Evolutionary conservation across 2,113 vertebrate species (phyloP).

Genomic region (Petrocephalus microphthalmus): DNA sequence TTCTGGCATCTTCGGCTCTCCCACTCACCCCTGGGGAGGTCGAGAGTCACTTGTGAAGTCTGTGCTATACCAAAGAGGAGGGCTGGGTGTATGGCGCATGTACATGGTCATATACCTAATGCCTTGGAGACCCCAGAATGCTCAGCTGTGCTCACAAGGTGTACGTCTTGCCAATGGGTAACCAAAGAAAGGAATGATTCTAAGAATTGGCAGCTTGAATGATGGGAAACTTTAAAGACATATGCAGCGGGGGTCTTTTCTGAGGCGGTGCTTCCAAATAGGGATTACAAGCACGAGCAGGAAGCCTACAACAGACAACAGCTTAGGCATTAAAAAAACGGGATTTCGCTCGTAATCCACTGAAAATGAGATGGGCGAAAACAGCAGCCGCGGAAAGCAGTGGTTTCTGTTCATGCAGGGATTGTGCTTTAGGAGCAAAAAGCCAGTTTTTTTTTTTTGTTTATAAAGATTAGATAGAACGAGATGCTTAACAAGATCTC

Average conservation of each 20-base stretch:
- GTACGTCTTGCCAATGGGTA: neutral
- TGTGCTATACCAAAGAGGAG: neutral
- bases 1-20: neutral
- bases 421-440: conserved; percentile 33
- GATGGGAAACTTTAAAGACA: conserved; percentile 20
- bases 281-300: conserved; percentile 57
- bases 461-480: neutral
- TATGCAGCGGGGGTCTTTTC: conserved; percentile 42
- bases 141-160: neutral
- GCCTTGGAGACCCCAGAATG: neutral
- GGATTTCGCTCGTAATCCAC: conserved; percentile 60
- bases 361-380: conserved; percentile 46
- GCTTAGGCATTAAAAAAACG: conserved; percentile 54
- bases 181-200: no score
- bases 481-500: neutral
- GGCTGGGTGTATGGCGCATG: neutral
- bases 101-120: neutral
- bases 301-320: conserved; percentile 53
- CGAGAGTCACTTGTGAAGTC: neutral
- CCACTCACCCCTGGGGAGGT: neutral
- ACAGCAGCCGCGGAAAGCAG: conserved; percentile 32
- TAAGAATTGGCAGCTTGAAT: neutral
- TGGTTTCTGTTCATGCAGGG: conserved; percentile 29
- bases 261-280: conserved; percentile 51
- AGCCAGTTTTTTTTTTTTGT: neutral